Evolutionary conservation across 2,797 vertebrate genomes (phyloP), one percentile per base, ranked within the genome.

Genomic region (Microcaecilia unicolor): DNA sequence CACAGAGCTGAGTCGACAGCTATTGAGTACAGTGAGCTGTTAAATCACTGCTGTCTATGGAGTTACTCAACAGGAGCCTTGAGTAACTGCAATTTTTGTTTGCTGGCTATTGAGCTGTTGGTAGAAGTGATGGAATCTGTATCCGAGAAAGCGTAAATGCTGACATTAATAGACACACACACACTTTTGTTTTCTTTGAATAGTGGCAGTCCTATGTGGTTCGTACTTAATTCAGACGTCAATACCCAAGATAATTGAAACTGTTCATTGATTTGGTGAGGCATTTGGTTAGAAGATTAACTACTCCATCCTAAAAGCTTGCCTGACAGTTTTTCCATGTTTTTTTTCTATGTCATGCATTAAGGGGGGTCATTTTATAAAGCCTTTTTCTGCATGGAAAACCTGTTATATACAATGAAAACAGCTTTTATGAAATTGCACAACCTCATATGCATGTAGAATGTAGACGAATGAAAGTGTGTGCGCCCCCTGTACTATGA

Each of bases 201-300:
- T n/a, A n/a, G 24, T 4, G 5, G 15, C 28, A 11, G 27, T 2
- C 2, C 16, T 1, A 31, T 23, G 11, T 6, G 10, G 3, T 22
- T 55, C 56, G 4, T 19, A 4, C 6, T n/a, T 26, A 10, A 11
- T 40, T 22, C 22, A 29, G 19, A 21, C 23, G 25, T 25, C 17
- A 18, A 3, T 22, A 14, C 20, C 30, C 34, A 11, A 22, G 36
- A 10, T 44, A 33, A 35, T 9, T 44, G 22, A 13, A 57, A 24
- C 10, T 37, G 21, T 36, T 44, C 35, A 25, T 18, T 31, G 7
- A 44, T 55, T 36, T 22, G 18, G 8, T 22, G 33, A 19, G 10
- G 20, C 25, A 7, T 31, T 19, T 2, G 18, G 16, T 18, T 31
- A 39, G 15, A 19, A 37, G 22, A 36, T 12, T 37, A 16, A 41